Conservation (phyloP, 2,888 invertebrate species). For the Serripes groenlandicus region DNA sequence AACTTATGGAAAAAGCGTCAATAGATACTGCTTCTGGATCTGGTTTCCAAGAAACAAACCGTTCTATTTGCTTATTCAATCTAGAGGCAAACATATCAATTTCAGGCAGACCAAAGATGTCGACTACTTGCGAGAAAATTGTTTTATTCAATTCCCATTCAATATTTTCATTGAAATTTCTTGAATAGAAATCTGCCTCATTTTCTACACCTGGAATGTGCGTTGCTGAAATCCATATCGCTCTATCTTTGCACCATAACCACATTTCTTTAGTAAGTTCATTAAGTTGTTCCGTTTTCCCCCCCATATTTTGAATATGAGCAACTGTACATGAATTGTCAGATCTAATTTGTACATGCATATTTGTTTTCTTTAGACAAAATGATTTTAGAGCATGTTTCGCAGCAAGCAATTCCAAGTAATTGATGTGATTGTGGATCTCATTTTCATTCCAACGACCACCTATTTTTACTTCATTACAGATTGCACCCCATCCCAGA, state of each 20-base stretch:
- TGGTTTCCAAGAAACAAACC: slow-evolving; percentile 30
- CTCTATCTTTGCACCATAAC: slow-evolving; percentile 13
- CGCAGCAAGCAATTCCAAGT: slow-evolving; percentile 4
- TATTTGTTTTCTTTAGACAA: neutral
- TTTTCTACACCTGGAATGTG: slow-evolving; percentile 13
- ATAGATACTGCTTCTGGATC: slow-evolving; percentile 31
- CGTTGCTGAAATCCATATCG: slow-evolving; percentile 13
- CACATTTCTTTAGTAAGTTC: slow-evolving; percentile 7
- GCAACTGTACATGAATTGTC: slow-evolving; percentile 13
- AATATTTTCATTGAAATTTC: slow-evolving; percentile 28
- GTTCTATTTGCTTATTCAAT: slow-evolving; percentile 21
- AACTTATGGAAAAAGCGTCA: slow-evolving; percentile 35
- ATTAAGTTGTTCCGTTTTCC: slow-evolving; percentile 6
- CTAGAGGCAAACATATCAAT: slow-evolving; percentile 28
- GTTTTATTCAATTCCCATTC: slow-evolving; percentile 28
- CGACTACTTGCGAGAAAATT: neutral
- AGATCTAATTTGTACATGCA: slow-evolving; percentile 20
- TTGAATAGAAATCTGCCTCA: slow-evolving; percentile 18
- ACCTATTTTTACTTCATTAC: too few species aligned
- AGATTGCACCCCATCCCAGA: too few species aligned
- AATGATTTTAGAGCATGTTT: slow-evolving; percentile 5
- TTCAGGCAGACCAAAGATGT: slow-evolving; percentile 19
- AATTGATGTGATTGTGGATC: slow-evolving; percentile 19
- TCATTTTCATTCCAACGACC: slow-evolving; percentile 9
- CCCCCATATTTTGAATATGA: slow-evolving; percentile 13